A percentile compares a stretch with the other conserved stretches of the same genome.
Conservation (phyloP, 2,888 invertebrate species). For the Lacanobia oleracea region DNA sequence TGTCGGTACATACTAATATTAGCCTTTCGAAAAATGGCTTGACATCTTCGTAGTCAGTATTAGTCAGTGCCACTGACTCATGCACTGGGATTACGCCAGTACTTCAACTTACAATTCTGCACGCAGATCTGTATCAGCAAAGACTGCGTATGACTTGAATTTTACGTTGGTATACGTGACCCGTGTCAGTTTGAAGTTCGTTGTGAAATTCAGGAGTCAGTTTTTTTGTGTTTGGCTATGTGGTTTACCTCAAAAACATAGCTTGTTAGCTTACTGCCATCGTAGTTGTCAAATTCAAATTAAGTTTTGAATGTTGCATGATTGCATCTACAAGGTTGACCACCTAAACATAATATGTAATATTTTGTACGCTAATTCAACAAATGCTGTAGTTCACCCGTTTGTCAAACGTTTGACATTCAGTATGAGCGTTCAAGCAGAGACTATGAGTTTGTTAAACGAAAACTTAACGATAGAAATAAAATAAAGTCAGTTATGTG, state of each 20-base stretch:
- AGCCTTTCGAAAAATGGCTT: slow-evolving; percentile 14
- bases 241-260: background rate
- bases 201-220: slow-evolving; percentile 12
- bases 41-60: slow-evolving; percentile 48
- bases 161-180: slow-evolving; percentile 34
- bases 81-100: slow-evolving; percentile 56
- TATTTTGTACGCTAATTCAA: background rate
- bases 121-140: slow-evolving; percentile 56
- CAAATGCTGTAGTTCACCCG: background rate
- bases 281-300: background rate
- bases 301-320: background rate
- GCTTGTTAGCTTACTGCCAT: background rate
- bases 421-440: no score
- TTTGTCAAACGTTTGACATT: background rate
- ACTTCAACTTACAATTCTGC: slow-evolving; percentile 63
- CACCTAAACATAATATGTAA: background rate
- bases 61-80: slow-evolving; percentile 61
- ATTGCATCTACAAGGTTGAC: background rate
- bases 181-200: slow-evolving; percentile 21
- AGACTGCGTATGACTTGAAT: slow-evolving; percentile 51
- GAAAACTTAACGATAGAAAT: no score
- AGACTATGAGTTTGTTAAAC: no score
- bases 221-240: background rate
- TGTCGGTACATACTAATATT: slow-evolving; percentile 20
- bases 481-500: no score